phyloP scores from a whole-genome alignment of 2,888 invertebrate species.

The Tachystola acroxantha region DNA sequence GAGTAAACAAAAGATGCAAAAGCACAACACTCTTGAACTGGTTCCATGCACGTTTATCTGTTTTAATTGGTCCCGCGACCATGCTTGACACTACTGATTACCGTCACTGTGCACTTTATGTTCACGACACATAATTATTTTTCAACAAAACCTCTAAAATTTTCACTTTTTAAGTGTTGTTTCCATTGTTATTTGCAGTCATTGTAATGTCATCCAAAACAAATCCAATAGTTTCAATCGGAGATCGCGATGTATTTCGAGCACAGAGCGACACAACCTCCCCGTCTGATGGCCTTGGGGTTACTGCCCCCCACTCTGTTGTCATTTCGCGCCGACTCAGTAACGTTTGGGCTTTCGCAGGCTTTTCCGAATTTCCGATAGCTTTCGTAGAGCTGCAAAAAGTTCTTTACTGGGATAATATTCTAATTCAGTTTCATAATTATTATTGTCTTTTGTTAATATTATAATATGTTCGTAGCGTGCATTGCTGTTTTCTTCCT shows the following conservation, averaged over 20 bases:
- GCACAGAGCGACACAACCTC: slow-evolving; percentile 55
- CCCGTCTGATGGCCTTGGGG: slow-evolving; percentile 48
- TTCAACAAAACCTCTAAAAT: neutral
- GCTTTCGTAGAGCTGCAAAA: neutral
- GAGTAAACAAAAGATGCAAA: slow-evolving; percentile 59
- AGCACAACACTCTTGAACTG: slow-evolving; percentile 58
- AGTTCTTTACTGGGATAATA: neutral
- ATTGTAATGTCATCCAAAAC: slow-evolving; percentile 17
- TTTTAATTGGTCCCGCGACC: slow-evolving; percentile 63
- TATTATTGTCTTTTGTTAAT: no score
- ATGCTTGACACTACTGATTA: slow-evolving; percentile 64
- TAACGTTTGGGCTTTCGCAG: slow-evolving; percentile 52
- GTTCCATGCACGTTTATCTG: slow-evolving; percentile 61
- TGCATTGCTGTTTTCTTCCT: no score
- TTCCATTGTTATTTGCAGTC: neutral
- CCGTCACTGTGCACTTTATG: slow-evolving; percentile 40
- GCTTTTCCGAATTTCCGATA: slow-evolving; percentile 34
- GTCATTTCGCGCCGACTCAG: slow-evolving; percentile 75
- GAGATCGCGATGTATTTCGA: slow-evolving; percentile 59
- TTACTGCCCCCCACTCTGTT: slow-evolving; percentile 66
- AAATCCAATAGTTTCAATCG: slow-evolving; percentile 38
- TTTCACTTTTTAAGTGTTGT: neutral
- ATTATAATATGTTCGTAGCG: no score
- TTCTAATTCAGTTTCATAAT: neutral
- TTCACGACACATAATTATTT: slow-evolving; percentile 36